Conservation (phyloP, 2,888 invertebrate species). For the Leptinotarsa rubiginosa region DNA sequence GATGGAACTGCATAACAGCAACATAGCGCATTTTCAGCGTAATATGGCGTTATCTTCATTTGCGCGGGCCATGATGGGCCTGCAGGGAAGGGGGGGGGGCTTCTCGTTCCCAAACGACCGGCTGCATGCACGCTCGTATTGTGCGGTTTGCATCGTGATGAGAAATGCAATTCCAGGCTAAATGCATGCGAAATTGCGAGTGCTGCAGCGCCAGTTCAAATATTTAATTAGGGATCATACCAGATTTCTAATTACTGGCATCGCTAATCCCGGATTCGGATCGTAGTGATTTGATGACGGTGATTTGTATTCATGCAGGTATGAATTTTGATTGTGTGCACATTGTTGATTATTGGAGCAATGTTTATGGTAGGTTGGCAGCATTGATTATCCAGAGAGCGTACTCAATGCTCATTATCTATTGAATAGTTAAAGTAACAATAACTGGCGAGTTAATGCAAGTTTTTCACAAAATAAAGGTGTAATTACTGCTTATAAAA, state of each 20-base stretch:
- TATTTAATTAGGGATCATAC: constrained; percentile 52
- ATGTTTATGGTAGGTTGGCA: background rate
- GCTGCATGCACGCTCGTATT: constrained; percentile 50
- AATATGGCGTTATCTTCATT: constrained; percentile 65
- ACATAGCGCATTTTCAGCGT: constrained; percentile 56
- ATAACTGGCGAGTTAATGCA: too few species aligned
- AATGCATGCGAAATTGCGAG: constrained; percentile 50
- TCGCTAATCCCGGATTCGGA: constrained; percentile 23
- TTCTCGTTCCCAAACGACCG: constrained; percentile 51
- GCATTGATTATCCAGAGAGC: background rate
- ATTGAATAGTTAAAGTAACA: background rate
- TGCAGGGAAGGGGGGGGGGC: constrained; percentile 46
- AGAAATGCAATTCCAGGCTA: constrained; percentile 55
- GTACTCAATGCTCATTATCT: background rate
- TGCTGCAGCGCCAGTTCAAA: constrained; percentile 51
- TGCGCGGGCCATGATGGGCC: constrained; percentile 59
- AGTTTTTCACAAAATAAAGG: too few species aligned
- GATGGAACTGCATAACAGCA: constrained; percentile 49
- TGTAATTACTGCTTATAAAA: too few species aligned
- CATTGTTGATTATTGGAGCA: background rate
- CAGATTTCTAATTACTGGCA: constrained; percentile 34
- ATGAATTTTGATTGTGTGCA: constrained; percentile 18
- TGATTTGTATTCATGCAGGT: constrained; percentile 25
- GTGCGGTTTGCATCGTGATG: constrained; percentile 56
- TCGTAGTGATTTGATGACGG: constrained; percentile 1